These are phyloP conservation scores for Hemaris fuciformis DNA, from an alignment of 2,888 invertebrate species.

Conservation along the genomic window DNA sequence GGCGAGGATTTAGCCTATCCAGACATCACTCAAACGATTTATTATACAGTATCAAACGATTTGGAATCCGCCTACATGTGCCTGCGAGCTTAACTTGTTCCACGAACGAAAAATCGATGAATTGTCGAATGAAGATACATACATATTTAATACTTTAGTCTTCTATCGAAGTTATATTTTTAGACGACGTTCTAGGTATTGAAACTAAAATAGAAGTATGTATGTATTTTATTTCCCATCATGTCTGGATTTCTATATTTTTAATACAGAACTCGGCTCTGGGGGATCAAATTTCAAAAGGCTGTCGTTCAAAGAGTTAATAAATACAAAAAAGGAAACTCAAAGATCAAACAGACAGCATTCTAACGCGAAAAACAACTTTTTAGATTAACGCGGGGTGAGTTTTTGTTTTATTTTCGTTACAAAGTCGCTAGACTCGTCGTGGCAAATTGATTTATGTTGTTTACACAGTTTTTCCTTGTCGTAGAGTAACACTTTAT, in stretches of 20 bases:
- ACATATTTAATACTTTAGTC: not conserved
- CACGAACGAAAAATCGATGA: not conserved
- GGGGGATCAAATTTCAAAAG: not conserved
- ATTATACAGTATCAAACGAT: not conserved
- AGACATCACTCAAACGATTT: not conserved
- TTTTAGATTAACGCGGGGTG: not conserved
- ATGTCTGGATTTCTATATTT: not conserved
- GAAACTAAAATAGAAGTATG: too few species aligned
- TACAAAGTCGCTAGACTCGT: not conserved
- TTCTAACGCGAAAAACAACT: slow-evolving; percentile 4
- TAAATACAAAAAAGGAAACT: not conserved
- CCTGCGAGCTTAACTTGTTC: not conserved
- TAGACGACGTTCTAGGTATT: too few species aligned
- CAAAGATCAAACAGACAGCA: not conserved
- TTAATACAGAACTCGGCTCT: not conserved
- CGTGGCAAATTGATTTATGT: slow-evolving; percentile 7
- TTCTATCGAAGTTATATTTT: too few species aligned
- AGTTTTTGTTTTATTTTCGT: not conserved
- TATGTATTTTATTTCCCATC: not conserved
- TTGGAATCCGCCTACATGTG: not conserved
- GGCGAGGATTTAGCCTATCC: not conserved
- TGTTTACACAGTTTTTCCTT: not conserved
- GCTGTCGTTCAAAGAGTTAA: not conserved
- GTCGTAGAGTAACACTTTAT: not conserved
- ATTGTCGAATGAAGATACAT: not conserved